These are phyloP conservation scores for Galeopsomyia nigrocyanea DNA, from an alignment of 2,888 invertebrate genomes.

Conservation along the genomic window DNA sequence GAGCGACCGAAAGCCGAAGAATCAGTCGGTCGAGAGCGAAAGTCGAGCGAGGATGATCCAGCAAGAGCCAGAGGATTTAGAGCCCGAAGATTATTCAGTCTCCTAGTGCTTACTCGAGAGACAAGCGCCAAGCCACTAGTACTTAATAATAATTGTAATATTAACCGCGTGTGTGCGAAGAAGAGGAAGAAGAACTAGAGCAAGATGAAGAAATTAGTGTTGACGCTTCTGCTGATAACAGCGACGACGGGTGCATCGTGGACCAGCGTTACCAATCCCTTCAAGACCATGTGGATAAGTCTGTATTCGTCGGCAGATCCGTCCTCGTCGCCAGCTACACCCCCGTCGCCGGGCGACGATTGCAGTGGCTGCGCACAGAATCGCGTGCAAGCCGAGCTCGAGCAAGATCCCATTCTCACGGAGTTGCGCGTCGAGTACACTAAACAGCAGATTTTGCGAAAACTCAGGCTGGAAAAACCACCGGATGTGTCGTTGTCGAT, in stretches of 20 bases:
- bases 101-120: too few species aligned
- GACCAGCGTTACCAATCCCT: slow-evolving; percentile 57
- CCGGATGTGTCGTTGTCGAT: slow-evolving; percentile 76
- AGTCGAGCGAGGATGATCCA: slow-evolving; percentile 23
- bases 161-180: too few species aligned
- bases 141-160: too few species aligned
- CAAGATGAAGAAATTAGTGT: too few species aligned
- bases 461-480: slow-evolving; percentile 81
- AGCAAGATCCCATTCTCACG: slow-evolving; percentile 70
- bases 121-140: too few species aligned
- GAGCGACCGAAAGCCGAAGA: slow-evolving; percentile 7
- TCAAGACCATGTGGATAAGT: slow-evolving; percentile 60
- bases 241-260: slow-evolving; percentile 43
- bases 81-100: slow-evolving; percentile 12
- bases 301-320: slow-evolving; percentile 52
- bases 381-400: slow-evolving; percentile 56
- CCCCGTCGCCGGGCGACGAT: slow-evolving; percentile 26
- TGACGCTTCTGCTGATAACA: too few species aligned
- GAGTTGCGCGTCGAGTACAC: slow-evolving; percentile 84
- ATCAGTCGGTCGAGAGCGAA: slow-evolving; percentile 2
- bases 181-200: too few species aligned
- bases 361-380: slow-evolving; percentile 61
- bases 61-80: slow-evolving; percentile 36
- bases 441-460: slow-evolving; percentile 87
- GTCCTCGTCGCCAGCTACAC: neutral